Evolutionary conservation across 2,888 invertebrate genomes (phyloP), one percentile per base, ranked within the genome.

Genomic region (Phragmatobia fuliginosa): DNA sequence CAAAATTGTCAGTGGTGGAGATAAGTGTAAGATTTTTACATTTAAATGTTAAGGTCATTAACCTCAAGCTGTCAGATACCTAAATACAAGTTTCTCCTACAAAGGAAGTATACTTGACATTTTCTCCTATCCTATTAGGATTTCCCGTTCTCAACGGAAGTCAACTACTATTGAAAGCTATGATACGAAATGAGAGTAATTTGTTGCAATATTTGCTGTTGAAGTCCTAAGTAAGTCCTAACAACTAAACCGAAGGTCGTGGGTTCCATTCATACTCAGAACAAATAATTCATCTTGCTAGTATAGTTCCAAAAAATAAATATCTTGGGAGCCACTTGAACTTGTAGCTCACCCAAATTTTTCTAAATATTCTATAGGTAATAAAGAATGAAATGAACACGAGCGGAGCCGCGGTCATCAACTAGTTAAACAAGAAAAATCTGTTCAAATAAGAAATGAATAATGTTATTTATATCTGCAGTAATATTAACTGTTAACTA

Each of bases 81-180:
- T 71, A 80, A 31, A 52, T 36, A 64, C 70, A 14, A 73, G 81
- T 81, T 80, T 75, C 76, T 61, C 79, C 61, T 2, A 32, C 38
- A 62, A 52, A 61, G 75, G 71, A 78, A 80, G 81, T 80, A 62
- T 72, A 78, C 62, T 52, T 16, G 70, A 36, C 70, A 76, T 82
- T 70, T 70, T 76, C 71, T 33, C 63, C 36, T 52, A 45, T 52
- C 66, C 28, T 41, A 67, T 72, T 80, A 75, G 70, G 66, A 76
- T 76, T 82, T 82, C 80, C 80, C 62, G 78, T 74, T 67, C 2
- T 7, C 32, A 60, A 21, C 45, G 80, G 81, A 81, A 79, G 58
- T 73, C 14, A 21, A 41, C 18, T 59, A 25, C 14, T 16, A 36
- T 56, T 56, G 56, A 56, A 56, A 65, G 56, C 49, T 18, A 28